phyloP scores from a whole-genome alignment of 2,797 vertebrate species.

The Sternotherus odoratus region DNA sequence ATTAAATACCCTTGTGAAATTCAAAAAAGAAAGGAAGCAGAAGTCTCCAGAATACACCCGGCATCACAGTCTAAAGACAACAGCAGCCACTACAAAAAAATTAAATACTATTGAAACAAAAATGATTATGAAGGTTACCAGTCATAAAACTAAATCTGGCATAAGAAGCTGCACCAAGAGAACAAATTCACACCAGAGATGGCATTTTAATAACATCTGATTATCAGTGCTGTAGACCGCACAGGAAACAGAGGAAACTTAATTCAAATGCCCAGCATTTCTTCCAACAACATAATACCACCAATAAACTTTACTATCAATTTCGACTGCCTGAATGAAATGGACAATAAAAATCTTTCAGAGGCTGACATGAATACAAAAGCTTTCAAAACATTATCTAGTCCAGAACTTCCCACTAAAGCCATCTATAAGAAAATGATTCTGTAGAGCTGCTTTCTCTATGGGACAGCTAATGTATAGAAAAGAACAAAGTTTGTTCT shows the following conservation, averaged over 20 bases:
- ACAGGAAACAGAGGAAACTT: not conserved
- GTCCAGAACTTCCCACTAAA: not conserved
- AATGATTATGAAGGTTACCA: not conserved
- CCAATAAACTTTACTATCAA: not conserved
- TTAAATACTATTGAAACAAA: not conserved
- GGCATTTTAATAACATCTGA: not conserved
- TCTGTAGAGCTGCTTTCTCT: not conserved
- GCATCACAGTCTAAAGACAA: not conserved
- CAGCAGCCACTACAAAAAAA: fast-evolving
- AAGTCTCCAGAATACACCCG: fast-evolving
- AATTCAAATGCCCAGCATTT: not conserved
- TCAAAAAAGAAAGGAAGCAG: not conserved
- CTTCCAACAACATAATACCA: not conserved
- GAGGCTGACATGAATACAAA: not conserved
- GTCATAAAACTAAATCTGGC: not conserved
- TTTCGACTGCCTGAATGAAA: not conserved
- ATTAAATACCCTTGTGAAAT: not conserved
- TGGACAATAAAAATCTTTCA: not conserved
- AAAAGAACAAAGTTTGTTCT: not conserved
- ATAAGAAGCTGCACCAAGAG: not conserved
- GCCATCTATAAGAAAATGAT: not conserved
- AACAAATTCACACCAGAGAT: not conserved
- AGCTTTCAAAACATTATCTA: not conserved
- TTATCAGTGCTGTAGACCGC: not conserved
- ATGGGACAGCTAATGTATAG: not conserved